Evolutionary conservation across 2,888 invertebrate species (phyloP).

Genomic region (Autographa gamma): DNA sequence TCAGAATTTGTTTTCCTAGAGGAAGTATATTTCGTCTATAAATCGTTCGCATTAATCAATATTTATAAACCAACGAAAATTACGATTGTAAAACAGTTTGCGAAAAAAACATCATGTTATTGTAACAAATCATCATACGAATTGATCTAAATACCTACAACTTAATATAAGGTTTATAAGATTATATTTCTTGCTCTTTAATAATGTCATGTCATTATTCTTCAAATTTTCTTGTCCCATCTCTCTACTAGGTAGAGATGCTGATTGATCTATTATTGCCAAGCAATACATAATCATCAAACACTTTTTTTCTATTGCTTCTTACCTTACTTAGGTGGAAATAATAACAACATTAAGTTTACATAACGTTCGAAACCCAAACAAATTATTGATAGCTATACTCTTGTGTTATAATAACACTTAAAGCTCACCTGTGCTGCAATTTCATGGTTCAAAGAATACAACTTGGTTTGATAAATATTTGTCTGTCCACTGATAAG

Average conservation of each 20-base stretch:
- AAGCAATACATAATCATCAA: too few relatives aligned
- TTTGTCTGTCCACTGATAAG: slow-evolving; percentile 80
- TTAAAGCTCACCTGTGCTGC: slow-evolving; percentile 65
- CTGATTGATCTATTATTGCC: too few relatives aligned
- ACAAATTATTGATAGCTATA: slow-evolving; percentile 50
- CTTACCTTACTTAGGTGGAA: background rate
- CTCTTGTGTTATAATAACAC: slow-evolving; percentile 57
- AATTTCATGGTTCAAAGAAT: slow-evolving; percentile 78
- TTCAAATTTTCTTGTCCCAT: too few relatives aligned
- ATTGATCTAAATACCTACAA: too few relatives aligned
- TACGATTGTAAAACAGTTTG: background rate
- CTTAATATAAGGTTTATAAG: too few relatives aligned
- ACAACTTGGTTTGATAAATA: slow-evolving; percentile 81
- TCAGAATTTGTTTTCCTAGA: slow-evolving; percentile 29
- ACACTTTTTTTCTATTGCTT: too few relatives aligned
- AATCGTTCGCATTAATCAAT: background rate
- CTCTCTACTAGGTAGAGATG: too few relatives aligned
- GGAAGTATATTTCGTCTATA: background rate
- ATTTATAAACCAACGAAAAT: background rate
- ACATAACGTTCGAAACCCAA: slow-evolving; percentile 24
- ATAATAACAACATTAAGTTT: background rate
- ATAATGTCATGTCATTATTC: too few relatives aligned
- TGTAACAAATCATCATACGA: too few relatives aligned
- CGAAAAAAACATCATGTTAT: too few relatives aligned
- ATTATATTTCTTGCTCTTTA: too few relatives aligned